Evolutionary conservation across 1,140 invertebrate species (phyloP), one percentile per base, ranked within the genome.

Genomic region (Drosophila ananassae): DNA sequence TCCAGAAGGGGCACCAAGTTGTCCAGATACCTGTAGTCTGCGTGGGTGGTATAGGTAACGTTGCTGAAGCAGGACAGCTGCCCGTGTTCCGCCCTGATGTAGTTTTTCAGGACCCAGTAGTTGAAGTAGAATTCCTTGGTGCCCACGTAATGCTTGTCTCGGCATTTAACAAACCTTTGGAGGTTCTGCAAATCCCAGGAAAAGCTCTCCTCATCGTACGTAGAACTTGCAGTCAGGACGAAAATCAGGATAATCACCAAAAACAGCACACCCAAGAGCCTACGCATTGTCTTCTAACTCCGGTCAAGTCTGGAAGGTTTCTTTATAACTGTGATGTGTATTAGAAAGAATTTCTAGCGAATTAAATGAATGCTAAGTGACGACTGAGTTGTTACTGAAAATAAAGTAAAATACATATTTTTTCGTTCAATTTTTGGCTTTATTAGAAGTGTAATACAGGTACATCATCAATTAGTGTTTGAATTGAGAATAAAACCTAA

Each of bases 11-110:
- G 96, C 83, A 95, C 94, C 60, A 98, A 93, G 92, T 98, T 98
- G 90, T 98, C 96, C 79, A 98, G 93, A 92, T 97, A 98, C 59
- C 97, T 96, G 87, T 95, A 97, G 83, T 97, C 97, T 0, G 96
- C 96, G 91, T 98, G 97, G 1, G 97, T 98, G 1, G 97, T 97
- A 82, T 98, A 97, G 0, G 97, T 98, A 25, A 98, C 94, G 56
- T 94, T 95, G 89, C 97, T 96, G 90, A 96, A 95, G 89, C 97
- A 98, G 77, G 91, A 81, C 1, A 94, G 64, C 5, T 78, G 72
- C 0, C 93, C 93, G 61, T 94, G 93, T 66, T 93, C 93, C 37
- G 94, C 93, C 80, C 91, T 92, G 50, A 98, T 94, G 91, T 97
- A 98, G 92, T 98, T 97, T 85, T 97, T 95, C 10, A 98, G 92